Evolutionary conservation across 2,113 vertebrate species (phyloP), one percentile per base, ranked within the genome.

Genomic region (Callospermophilus lateralis): DNA sequence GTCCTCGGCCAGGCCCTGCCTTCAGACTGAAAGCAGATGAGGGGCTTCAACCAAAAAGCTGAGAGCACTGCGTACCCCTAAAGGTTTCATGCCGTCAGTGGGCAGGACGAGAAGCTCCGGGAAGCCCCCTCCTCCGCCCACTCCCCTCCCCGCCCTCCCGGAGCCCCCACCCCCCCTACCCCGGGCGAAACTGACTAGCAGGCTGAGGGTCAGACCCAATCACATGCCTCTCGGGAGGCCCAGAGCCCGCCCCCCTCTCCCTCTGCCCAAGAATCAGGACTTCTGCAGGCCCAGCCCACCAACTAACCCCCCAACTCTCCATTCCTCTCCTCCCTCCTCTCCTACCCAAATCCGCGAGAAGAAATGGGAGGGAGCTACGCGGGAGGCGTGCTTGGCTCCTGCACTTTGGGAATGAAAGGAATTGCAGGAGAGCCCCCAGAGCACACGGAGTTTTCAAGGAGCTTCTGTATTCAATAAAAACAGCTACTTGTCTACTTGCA

Each of bases 21-120:
- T 99, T 99, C 99, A 98, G 95, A 99, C 98, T 99, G 99, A 98
- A 98, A 98, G 98, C 97, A 98, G 98, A 97, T 95, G 98, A 99
- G 99, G 99, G 99, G 99, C 99, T 99, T 99, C 99, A 98, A 99
- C 98, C 99, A 98, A 98, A 98, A 97, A 97, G 98, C 99, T 81
- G 97, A 89, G 98, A 98, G 98, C 98, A 97, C 98, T 97, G 98
- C 98, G 98, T 98, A 98, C 99, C 99, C 99, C 99, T 98, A 98
- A 99, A 99, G 99, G 97, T 96, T 98, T 97, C 99, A 99, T 99
- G 98, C 99, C 98, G 98, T 98, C 99, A 99, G 99, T 99, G 99
- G 99, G 99, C 99, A 98, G 99, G 99, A 98, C 99, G 90, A 98
- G 98, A 92, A 98, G 97, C 98, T 95, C 98, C 72, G 98, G 97